phyloP scores from a whole-genome alignment of 2,797 vertebrate genomes.

The Selene dorsalis region DNA sequence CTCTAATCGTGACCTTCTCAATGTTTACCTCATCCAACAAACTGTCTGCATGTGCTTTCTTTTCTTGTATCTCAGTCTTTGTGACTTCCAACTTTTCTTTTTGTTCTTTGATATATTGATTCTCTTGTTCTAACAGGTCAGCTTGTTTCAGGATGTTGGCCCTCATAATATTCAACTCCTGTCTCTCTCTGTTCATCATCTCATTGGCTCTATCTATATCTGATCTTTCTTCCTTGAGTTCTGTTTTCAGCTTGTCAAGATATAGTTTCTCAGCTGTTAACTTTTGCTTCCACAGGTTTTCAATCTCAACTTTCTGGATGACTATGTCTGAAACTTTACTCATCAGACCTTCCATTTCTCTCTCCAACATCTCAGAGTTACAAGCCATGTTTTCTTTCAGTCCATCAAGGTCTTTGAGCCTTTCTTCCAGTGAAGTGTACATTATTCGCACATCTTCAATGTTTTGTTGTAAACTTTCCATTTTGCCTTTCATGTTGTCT shows the following conservation, averaged over 20 bases:
- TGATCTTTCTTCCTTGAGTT: conserved; percentile 24
- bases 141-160: neutral
- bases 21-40: neutral
- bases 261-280: neutral
- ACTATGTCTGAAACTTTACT: conserved; percentile 42
- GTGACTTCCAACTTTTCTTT: neutral
- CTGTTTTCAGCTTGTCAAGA: neutral
- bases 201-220: conserved; percentile 22
- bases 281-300: neutral
- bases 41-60: neutral
- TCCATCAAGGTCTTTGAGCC: conserved; percentile 1
- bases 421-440: neutral
- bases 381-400: neutral
- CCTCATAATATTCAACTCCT: neutral
- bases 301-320: conserved; percentile 32
- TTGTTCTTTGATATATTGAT: neutral
- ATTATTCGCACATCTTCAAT: neutral
- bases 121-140: conserved; percentile 27
- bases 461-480: neutral
- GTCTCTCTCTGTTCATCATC: neutral
- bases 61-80: conserved; percentile 1
- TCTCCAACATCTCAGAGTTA: neutral
- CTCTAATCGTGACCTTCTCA: conserved; percentile 13
- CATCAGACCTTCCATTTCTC: conserved; percentile 4
- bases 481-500: conserved; percentile 2